Base-by-base conservation (phyloP, 2,888 invertebrate species). In the Aromia moschata region DNA sequence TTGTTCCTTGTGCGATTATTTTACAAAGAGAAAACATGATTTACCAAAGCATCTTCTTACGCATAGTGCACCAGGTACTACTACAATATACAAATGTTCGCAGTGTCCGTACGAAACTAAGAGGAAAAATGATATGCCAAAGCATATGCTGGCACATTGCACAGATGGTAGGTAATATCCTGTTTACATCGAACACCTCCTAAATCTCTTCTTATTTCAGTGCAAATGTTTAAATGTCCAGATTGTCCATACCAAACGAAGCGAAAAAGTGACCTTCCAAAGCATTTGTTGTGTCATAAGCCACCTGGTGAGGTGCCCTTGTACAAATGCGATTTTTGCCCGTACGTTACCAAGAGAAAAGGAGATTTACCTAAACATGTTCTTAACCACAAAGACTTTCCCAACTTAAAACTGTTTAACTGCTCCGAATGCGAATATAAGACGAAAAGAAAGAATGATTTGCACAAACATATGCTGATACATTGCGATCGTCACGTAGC, bases 21-120 rank as follows among this genome's bases (percentile, higher is more conserved):
- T 49, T 9, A 67, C 67, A 7, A 56, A 60, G 44, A 30, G 52
- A 15, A 52, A 52, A 31, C 31, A 52, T 12, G 52, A 52, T 33
- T 16, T 52, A 31, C 52, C 52, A 17, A 52, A 52, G 10, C 52
- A 52, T 17, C 31, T 52, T 5, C 31, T 52, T 7, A 41, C 52
- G 11, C 52, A 52, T 18, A 41, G 31, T 14, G 52, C 60, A 1
- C 31, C 38, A 10, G 49, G 41, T 16, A 60, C 57, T 52, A 62
- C 58, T 54, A 67, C 53, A 12, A 58, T 65, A 55, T 70, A 64
- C 43, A 56, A 62, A 33, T 72, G 72, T 54, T 62, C 64, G 1
- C 60, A 68, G 15, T 72, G 72, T 43, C 53, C 62, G 0, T 72
- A 72, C 58, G 56, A 67, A 47, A 72, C 72, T 3, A 72, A 70